Conservation (phyloP, 2,797 vertebrate genomes). For the Geotrypetes seraphini region DNA sequence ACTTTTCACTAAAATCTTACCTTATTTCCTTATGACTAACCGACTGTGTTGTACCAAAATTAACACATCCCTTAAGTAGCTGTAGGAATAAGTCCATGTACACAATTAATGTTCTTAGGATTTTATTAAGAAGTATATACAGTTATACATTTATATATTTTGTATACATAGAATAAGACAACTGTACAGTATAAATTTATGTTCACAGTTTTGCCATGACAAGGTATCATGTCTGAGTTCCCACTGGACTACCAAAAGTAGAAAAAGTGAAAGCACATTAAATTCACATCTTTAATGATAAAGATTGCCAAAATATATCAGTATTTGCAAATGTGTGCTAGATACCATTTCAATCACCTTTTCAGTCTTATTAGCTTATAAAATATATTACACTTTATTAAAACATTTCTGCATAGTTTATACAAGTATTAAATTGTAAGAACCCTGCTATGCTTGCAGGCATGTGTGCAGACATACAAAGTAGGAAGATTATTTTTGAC, state of each 20-base stretch:
- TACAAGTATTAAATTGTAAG: slow-evolving; percentile 57
- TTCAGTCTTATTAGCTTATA: slow-evolving; percentile 73
- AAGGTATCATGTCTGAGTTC: slow-evolving; percentile 76
- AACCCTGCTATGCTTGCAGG: slow-evolving; percentile 47
- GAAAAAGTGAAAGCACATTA: slow-evolving; percentile 65
- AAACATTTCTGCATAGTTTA: slow-evolving; percentile 65
- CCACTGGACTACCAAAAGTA: slow-evolving; percentile 78
- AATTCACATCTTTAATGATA: slow-evolving; percentile 72
- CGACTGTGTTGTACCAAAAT: accelerated
- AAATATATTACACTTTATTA: slow-evolving; percentile 76
- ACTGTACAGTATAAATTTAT: slow-evolving; percentile 79
- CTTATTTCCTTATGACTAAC: accelerated
- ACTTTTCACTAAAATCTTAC: too few species aligned
- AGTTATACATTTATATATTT: too few species aligned
- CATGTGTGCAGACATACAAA: slow-evolving; percentile 49
- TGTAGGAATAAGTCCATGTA: background rate
- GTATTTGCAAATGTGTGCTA: slow-evolving; percentile 64
- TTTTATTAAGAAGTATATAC: slow-evolving; percentile 85
- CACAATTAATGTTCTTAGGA: slow-evolving; percentile 42
- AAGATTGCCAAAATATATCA: slow-evolving; percentile 73
- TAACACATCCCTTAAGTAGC: accelerated
- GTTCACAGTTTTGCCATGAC: slow-evolving; percentile 87
- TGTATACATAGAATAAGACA: slow-evolving; percentile 64
- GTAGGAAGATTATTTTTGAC: slow-evolving; percentile 52
- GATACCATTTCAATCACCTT: slow-evolving; percentile 78